Evolutionary conservation across 1,140 invertebrate genomes (phyloP).

Genomic region (Eriocheir sinensis): DNA sequence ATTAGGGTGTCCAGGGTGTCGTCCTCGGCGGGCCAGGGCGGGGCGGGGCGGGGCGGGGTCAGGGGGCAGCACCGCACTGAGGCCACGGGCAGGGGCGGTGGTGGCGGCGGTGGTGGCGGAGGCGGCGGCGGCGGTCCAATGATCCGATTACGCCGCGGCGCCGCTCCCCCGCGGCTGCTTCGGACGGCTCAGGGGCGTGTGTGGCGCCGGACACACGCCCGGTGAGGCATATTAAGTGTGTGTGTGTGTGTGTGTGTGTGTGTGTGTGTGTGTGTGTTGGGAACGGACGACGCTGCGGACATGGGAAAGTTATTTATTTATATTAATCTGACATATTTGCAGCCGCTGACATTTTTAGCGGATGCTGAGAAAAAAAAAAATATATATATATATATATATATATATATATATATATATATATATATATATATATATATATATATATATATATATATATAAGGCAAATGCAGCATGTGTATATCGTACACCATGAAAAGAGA

Average conservation of each 20-base stretch:
- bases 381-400: too few relatives aligned
- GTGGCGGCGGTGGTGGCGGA: neutral
- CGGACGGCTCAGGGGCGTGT: neutral
- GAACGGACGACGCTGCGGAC: too few relatives aligned
- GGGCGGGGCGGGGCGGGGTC: neutral
- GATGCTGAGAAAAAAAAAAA: too few relatives aligned
- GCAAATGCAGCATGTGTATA: too few relatives aligned
- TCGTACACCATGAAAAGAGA: too few relatives aligned
- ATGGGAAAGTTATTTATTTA: too few relatives aligned
- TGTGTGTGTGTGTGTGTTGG: constrained; percentile 26
- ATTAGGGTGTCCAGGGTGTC: neutral
- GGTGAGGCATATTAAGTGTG: neutral
- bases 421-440: too few relatives aligned
- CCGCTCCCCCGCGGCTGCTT: neutral
- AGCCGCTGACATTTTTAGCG: too few relatives aligned
- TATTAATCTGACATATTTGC: too few relatives aligned
- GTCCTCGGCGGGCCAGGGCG: neutral
- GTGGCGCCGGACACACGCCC: neutral
- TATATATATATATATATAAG: too few relatives aligned
- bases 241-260: neutral
- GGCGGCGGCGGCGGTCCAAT: neutral
- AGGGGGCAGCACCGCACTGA: neutral
- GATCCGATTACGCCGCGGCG: neutral
- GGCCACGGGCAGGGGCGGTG: neutral
- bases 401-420: too few relatives aligned